Evolutionary conservation across 1,140 invertebrate genomes (phyloP).

Genomic region (Acromyrmex heyeri): DNA sequence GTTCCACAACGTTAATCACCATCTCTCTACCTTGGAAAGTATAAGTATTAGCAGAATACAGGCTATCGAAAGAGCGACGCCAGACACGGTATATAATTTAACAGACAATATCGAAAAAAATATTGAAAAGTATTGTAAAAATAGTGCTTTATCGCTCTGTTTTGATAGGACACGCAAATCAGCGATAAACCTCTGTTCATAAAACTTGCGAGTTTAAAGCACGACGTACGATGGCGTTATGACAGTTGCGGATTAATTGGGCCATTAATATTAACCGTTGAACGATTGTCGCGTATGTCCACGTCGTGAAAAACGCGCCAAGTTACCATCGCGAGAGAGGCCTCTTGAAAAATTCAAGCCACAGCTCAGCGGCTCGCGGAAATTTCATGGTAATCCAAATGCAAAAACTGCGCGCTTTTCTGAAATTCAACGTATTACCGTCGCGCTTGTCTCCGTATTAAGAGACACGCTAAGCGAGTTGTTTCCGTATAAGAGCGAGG

Average conservation of each 20-base stretch:
- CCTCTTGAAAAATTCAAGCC: conserved; percentile 57
- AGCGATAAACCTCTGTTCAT: conserved; percentile 24
- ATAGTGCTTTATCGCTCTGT: background rate
- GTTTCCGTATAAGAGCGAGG: conserved; percentile 73
- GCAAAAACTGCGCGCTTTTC: conserved; percentile 68
- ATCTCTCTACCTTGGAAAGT: conserved; percentile 40
- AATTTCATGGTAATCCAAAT: conserved; percentile 63
- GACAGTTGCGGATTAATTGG: conserved; percentile 56
- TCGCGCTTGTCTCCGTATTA: conserved; percentile 68
- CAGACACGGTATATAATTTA: conserved; percentile 33
- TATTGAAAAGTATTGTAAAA: conserved; percentile 6
- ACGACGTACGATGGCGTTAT: conserved; percentile 3
- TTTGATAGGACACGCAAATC: background rate
- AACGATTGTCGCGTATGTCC: conserved; percentile 56
- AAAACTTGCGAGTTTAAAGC: conserved; percentile 46
- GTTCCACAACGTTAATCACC: conserved; percentile 79
- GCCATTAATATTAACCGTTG: conserved; percentile 59
- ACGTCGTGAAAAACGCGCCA: conserved; percentile 56
- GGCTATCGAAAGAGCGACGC: background rate
- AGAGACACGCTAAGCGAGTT: conserved; percentile 75
- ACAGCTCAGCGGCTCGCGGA: conserved; percentile 19
- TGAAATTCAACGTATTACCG: conserved; percentile 67
- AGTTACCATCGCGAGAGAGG: conserved; percentile 47
- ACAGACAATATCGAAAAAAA: background rate
- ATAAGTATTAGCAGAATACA: conserved; percentile 40